Evolutionary conservation across 1,140 invertebrate species (phyloP), one percentile per base, ranked within the genome.

Genomic region (Papilio glaucus): DNA sequence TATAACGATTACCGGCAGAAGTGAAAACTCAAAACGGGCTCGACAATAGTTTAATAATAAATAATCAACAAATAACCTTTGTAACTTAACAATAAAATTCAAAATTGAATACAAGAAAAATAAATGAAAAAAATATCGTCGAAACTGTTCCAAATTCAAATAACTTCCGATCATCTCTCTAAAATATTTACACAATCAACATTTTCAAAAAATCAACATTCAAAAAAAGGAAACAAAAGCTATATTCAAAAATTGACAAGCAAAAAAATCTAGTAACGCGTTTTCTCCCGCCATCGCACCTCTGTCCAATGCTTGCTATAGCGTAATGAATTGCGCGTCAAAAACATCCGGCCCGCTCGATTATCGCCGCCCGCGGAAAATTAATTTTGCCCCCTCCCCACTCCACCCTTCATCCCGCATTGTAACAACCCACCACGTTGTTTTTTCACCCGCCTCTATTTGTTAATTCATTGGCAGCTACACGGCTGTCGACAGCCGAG

Each of bases 281-380:
- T 33, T 3, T 37, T 63, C 37, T 63, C 37, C 37, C 7, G 61
- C 61, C n/a, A 12, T 33, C 70, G 21, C 10, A 41, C 13, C 65
- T 57, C 29, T n/a, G 15, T 63, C 37, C 61, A 26, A 45, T 65
- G 53, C 33, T 74, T 53, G 53, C 68, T 65, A 71, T 39, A 41
- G 38, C 60, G 18, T 74, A 74, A 74, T 74, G 72, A 74, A 74
- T 68, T 8, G 60, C 60, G 53, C 73, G 73, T 74, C 73, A 74
- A 21, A 18, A 41, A 33, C 73, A 74, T 24, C 41, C 33, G 73
- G 38, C 33, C 37, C 37, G 37, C 62, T 65, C 37, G 62, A 65
- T 65, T 65, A 65, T 65, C 62, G 60, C 60, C 12, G 60, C 33
- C 67, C 45, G 57, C 49, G 60, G 62, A 33, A 74, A 74, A 74